Evolutionary conservation across 2,888 invertebrate species (phyloP).

Genomic region (Anorthoa munda): DNA sequence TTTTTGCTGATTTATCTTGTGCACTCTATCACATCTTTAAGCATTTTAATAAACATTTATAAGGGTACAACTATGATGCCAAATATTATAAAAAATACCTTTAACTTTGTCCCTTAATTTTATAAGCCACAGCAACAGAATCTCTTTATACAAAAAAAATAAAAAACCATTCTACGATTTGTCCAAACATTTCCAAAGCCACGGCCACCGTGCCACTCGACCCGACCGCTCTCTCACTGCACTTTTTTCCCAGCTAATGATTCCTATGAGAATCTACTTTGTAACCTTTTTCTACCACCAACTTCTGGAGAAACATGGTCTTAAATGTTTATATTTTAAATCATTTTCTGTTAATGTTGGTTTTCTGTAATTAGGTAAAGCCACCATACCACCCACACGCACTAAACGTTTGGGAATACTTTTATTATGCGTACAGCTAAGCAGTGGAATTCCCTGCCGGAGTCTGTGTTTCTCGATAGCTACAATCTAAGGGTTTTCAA

Average conservation of each 20-base stretch:
- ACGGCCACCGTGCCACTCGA: constrained; percentile 70
- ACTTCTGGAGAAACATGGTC: constrained; percentile 28
- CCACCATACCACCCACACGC: no score
- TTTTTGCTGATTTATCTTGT: no score
- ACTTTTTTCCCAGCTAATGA: constrained; percentile 59
- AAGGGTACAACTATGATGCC: no score
- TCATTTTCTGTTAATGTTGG: background rate
- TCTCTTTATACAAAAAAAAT: background rate
- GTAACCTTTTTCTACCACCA: constrained; percentile 45
- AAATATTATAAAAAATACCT: no score
- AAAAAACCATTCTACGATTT: background rate
- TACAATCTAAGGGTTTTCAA: no score
- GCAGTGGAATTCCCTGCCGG: no score
- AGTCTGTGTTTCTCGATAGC: no score
- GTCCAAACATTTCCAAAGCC: constrained; percentile 31
- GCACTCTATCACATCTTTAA: no score
- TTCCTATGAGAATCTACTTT: constrained; percentile 56
- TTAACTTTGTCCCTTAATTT: background rate
- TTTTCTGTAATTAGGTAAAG: no score
- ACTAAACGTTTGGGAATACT: no score
- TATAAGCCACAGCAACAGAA: background rate
- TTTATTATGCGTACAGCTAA: no score
- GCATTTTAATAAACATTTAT: no score
- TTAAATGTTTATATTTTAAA: constrained; percentile 30
- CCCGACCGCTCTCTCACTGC: constrained; percentile 67